Conservation (phyloP, 2,797 vertebrate genomes). For the Onychomys torridus region DNA sequence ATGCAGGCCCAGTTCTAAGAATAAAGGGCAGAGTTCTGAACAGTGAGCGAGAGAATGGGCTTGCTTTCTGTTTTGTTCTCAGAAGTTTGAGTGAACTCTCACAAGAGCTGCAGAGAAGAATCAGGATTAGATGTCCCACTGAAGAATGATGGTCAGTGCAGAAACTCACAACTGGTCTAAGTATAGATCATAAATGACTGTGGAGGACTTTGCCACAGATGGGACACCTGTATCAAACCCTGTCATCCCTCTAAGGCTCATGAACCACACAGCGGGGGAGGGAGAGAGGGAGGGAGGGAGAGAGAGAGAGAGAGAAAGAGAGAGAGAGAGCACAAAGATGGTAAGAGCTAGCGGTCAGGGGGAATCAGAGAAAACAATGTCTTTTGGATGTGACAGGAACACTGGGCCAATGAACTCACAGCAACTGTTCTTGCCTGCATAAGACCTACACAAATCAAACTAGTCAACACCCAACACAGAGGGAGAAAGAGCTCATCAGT, state of each 20-base stretch:
- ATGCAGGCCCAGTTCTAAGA: conserved; percentile 79
- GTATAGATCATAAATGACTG: not conserved
- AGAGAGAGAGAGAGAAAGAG: not conserved
- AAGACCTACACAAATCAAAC: not conserved
- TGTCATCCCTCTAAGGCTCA: not conserved
- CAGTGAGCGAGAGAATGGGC: conserved; percentile 54
- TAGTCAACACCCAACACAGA: not conserved
- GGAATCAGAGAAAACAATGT: not conserved
- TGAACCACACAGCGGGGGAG: not conserved
- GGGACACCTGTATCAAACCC: not conserved
- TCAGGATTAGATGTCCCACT: not conserved
- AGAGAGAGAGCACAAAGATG: not conserved
- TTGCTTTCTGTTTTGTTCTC: conserved; percentile 62
- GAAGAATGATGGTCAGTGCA: not conserved
- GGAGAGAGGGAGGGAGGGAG: not conserved
- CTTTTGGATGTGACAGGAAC: not conserved
- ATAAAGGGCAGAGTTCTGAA: conserved; percentile 80
- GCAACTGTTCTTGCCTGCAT: not conserved
- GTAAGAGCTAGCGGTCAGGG: not conserved
- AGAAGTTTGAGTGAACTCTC: conserved; percentile 73
- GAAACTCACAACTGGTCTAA: not conserved
- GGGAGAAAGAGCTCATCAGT: not conserved
- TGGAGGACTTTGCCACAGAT: not conserved
- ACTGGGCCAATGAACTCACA: not conserved
- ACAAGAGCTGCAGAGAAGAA: conserved; percentile 55